Evolutionary conservation across 2,888 invertebrate species (phyloP), one percentile per base, ranked within the genome.

Genomic region (Pecten maximus): DNA sequence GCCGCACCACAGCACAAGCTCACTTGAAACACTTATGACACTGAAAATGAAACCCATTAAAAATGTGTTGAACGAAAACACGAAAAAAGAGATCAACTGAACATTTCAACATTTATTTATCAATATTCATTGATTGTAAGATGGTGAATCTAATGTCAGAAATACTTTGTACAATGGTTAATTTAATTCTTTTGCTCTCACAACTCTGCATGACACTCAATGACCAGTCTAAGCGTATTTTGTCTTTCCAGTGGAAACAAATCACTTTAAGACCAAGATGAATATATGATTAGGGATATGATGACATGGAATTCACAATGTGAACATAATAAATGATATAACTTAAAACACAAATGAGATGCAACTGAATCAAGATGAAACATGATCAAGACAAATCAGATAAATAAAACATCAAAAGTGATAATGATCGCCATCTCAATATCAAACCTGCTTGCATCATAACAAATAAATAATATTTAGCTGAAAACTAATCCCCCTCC

Each of bases 61-160:
- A n/a, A n/a, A n/a, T n/a, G n/a, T n/a, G n/a, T n/a, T n/a, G n/a
- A n/a, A 48, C 60, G 23, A 12, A 35, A 28, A 35, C 28, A 74
- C 74, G 35, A 6, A 2, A 74, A 35, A 28, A 35, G 8, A 35
- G 12, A 35, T 74, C 6, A 74, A 35, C 74, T 74, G 74, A 74
- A 74, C 74, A 74, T 74, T 74, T 74, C 35, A 74, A 74, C 74
- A 74, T 74, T 74, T 74, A 74, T 74, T 74, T 28, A 74, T 74
- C 74, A 74, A 74, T 74, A 35, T 74, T 74, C 74, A 74, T 74
- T 74, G 74, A 74, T 74, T 74, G 74, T 74, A 74, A 35, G 74
- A 74, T 74, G 74, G 15, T 74, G 35, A 74, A 74, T 35, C 74
- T 74, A 60, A 74, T 74, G 60, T 60, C 28, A 15, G 74, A 35